These are phyloP conservation scores for Smittia sp. DNA, from an alignment of 2,888 invertebrate species.

Conservation along the genomic window DNA sequence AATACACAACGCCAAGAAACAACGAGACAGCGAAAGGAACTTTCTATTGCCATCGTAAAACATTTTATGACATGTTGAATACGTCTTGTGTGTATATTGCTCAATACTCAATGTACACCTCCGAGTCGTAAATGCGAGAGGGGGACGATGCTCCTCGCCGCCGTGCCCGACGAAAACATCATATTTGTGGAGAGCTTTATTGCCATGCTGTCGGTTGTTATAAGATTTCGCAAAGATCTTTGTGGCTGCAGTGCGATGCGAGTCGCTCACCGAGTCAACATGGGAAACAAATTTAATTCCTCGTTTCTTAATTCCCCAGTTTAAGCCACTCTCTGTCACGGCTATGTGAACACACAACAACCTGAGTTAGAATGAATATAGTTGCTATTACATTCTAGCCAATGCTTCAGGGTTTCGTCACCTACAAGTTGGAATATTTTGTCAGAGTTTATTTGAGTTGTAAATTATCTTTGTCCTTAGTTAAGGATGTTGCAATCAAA, in stretches of 20 bases:
- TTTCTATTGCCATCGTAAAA: slow-evolving; percentile 27
- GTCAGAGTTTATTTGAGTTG: too few relatives aligned
- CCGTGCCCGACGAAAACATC: not conserved
- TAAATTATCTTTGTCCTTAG: too few relatives aligned
- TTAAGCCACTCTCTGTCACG: not conserved
- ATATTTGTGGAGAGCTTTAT: not conserved
- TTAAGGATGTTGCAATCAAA: too few relatives aligned
- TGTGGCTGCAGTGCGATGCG: not conserved
- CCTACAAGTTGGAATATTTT: too few relatives aligned
- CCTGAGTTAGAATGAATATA: too few relatives aligned
- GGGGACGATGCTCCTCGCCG: not conserved
- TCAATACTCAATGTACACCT: slow-evolving; percentile 19
- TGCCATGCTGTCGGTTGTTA: not conserved
- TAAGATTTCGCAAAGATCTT: slow-evolving; percentile 13
- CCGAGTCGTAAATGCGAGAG: not conserved
- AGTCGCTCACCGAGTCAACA: too few relatives aligned
- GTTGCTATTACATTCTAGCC: too few relatives aligned
- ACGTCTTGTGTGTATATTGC: not conserved
- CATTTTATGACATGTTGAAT: slow-evolving; percentile 23
- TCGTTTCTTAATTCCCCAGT: not conserved
- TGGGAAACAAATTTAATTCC: not conserved
- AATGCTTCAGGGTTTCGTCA: too few relatives aligned
- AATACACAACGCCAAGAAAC: not conserved
- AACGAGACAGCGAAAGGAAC: slow-evolving; percentile 7
- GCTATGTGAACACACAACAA: too few relatives aligned